Evolutionary conservation across 2,797 vertebrate genomes (phyloP).

Genomic region (Scolopax bukidnonensis): DNA sequence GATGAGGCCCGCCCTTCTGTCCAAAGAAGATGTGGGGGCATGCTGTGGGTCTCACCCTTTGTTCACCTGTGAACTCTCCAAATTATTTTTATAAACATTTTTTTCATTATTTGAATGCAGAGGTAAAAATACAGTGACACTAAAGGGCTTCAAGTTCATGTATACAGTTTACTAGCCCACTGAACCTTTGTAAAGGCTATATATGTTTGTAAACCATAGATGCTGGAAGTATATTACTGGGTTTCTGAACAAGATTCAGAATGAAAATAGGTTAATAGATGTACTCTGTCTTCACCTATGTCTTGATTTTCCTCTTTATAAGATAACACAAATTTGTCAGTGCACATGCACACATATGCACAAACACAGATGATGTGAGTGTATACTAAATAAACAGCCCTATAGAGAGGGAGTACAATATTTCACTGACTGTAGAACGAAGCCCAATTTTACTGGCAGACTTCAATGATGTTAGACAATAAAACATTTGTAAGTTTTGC

Average conservation of each 20-base stretch:
- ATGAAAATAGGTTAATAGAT: not conserved
- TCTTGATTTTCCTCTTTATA: not conserved
- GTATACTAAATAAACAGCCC: slow-evolving; percentile 17
- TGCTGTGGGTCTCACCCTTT: not conserved
- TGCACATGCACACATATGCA: not conserved
- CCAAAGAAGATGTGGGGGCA: not conserved
- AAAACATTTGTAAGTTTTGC: slow-evolving; percentile 64
- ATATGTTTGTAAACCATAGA: not conserved
- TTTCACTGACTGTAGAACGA: slow-evolving; percentile 49
- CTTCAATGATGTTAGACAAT: slow-evolving; percentile 56
- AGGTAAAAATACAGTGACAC: not conserved
- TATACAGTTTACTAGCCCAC: not conserved
- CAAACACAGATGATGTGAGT: not conserved
- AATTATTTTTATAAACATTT: not conserved
- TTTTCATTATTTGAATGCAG: not conserved
- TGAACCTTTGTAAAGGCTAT: not conserved
- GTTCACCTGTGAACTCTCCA: not conserved
- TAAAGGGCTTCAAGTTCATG: not conserved
- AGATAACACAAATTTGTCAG: not conserved
- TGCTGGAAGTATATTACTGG: not conserved
- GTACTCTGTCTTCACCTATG: not conserved
- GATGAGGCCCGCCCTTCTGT: not conserved
- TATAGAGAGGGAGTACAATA: slow-evolving; percentile 3
- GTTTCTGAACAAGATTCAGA: not conserved
- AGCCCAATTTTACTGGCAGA: slow-evolving; percentile 52